Base-by-base conservation (phyloP, 2,797 vertebrate genomes). In the Microchirus variegatus region DNA sequence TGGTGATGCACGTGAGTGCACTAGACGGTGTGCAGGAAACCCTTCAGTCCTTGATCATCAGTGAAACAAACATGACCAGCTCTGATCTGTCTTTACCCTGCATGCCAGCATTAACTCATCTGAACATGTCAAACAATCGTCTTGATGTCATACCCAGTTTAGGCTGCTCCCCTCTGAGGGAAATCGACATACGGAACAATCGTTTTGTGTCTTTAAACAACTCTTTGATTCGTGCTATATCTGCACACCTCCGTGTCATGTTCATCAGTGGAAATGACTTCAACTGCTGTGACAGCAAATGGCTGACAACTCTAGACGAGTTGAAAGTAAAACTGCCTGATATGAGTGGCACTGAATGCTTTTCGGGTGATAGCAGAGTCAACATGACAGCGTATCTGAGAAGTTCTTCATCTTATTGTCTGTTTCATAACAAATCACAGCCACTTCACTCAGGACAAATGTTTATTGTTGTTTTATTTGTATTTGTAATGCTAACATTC, bases 111-210 rank as follows among this genome's bases (percentile, higher is more conserved):
- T 63, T 93, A 67, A 90, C 76, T 15, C 70, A 66, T 3, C 81
- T 93, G 3, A 83, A 91, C 36, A 26, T 92, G 15, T 90, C 91
- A 0, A 74, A 85, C 67, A 92, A 93, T 70, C 38, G 10, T 2
- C 65, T 93, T 2, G 45, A 84, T 6, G 3, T 11, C 26, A 44
- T 90, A 2, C 91, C 89, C 1, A 56, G 49, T 53, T 71, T 92
- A 42, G 51, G 44, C 35, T 91, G 87, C 65, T 90, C 89, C 55
- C 84, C 87, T 43, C 72, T 92, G 41, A 81, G 14, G 63, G 82
- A 87, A 62, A 62, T 92, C 0, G 87, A 90, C 72, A 58, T 93
- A 10, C 85, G 84, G 22, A 87, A 90, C 53, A 93, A 93, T 37
- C 1, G 11, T 1, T 86, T 93, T 38, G 43, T 16, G 13, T 83